These are phyloP conservation scores for Notothenia coriiceps DNA, from an alignment of 2,113 vertebrate genomes.

Conservation along the genomic window DNA sequence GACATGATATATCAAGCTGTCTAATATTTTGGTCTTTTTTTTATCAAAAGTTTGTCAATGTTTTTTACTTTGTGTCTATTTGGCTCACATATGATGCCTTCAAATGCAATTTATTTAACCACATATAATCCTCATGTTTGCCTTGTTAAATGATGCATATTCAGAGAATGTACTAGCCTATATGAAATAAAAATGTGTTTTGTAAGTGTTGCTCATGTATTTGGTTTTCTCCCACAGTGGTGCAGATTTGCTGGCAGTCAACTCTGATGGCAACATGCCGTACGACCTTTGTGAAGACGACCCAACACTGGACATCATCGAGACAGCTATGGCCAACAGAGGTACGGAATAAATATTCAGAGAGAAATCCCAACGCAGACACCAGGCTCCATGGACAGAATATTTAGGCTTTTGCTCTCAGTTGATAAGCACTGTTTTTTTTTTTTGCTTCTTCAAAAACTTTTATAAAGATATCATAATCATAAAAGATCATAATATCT, in stretches of 20 bases:
- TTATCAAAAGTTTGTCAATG: not conserved
- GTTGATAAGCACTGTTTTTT: not conserved
- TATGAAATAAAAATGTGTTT: not conserved
- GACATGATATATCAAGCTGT: not conserved
- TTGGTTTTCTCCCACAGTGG: slow-evolving; percentile 83
- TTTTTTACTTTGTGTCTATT: slow-evolving; percentile 4
- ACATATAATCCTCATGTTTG: not conserved
- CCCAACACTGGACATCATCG: slow-evolving; percentile 96
- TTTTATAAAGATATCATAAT: too few species aligned
- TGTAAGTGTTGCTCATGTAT: slow-evolving; percentile 25
- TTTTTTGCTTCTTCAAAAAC: too few species aligned
- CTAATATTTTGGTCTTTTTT: not conserved
- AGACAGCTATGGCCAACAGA: slow-evolving; percentile 97
- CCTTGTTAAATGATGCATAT: not conserved
- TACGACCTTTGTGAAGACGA: slow-evolving; percentile 99
- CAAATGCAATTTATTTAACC: not conserved
- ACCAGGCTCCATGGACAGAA: not conserved
- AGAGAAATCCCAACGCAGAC: not conserved
- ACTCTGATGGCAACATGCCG: slow-evolving; percentile 98
- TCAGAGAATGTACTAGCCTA: not conserved
- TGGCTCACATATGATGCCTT: slow-evolving; percentile 8
- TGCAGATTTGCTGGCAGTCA: slow-evolving; percentile 94
- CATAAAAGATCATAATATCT: too few species aligned
- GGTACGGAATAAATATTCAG: slow-evolving; percentile 81
- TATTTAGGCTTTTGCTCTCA: not conserved